Conservation (phyloP, 1,140 invertebrate genomes). For the Liolophura sinensis region DNA sequence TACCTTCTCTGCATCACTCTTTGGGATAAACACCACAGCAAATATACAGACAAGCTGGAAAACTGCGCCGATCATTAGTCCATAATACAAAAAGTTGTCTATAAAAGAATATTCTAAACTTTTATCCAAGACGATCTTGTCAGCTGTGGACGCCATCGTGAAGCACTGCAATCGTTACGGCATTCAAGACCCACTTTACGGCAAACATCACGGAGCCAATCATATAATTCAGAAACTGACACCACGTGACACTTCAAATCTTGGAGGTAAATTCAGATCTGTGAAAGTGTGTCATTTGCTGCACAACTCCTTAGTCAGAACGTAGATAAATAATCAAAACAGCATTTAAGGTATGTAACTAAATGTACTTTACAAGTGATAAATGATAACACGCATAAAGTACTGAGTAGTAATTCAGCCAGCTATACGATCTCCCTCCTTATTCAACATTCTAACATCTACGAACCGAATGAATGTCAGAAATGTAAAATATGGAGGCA, state of each 20-base stretch:
- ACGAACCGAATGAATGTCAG: too few relatives aligned
- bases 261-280: slow-evolving; percentile 7
- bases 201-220: background rate
- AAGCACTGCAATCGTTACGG: background rate
- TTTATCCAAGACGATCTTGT: slow-evolving; percentile 28
- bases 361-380: too few relatives aligned
- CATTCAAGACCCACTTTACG: slow-evolving; percentile 1
- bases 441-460: too few relatives aligned
- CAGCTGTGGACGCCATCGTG: background rate
- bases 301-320: too few relatives aligned
- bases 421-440: too few relatives aligned
- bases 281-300: too few relatives aligned
- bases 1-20: slow-evolving; percentile 28
- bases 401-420: too few relatives aligned
- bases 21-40: slow-evolving; percentile 68
- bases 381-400: too few relatives aligned
- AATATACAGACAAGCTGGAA: slow-evolving; percentile 71
- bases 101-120: slow-evolving; percentile 62
- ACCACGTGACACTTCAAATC: slow-evolving; percentile 6
- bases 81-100: slow-evolving; percentile 69
- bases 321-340: too few relatives aligned
- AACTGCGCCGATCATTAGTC: slow-evolving; percentile 70
- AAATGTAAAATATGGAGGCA: too few relatives aligned
- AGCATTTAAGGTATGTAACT: too few relatives aligned
- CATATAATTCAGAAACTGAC: background rate